phyloP scores from a whole-genome alignment of 35 echinoderm and acorn worm species.

The Apostichopus californicus region DNA sequence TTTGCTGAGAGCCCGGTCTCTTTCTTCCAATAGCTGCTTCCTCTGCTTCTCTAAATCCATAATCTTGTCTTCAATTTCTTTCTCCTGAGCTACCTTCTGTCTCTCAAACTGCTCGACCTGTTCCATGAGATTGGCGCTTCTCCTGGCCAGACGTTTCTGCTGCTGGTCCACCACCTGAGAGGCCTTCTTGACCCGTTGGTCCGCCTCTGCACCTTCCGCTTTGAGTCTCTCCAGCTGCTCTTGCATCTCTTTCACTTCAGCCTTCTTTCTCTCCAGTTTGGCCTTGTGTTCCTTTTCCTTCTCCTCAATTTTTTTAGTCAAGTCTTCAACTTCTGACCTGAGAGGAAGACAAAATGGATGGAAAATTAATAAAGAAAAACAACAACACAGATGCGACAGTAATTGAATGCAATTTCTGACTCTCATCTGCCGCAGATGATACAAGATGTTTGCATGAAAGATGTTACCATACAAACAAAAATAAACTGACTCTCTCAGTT shows the following conservation, averaged over 20 bases:
- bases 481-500: too few relatives aligned
- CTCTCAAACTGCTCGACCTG: conserved; percentile 76
- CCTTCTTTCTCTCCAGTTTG: conserved; percentile 58
- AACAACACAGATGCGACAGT: too few relatives aligned
- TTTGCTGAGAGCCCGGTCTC: conserved; percentile 39
- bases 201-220: conserved; percentile 63
- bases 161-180: conserved; percentile 63
- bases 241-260: conserved; percentile 50
- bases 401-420: too few relatives aligned
- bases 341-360: neutral
- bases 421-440: too few relatives aligned
- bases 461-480: too few relatives aligned
- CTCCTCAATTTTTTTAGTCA: conserved; percentile 63
- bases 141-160: conserved; percentile 63
- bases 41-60: conserved; percentile 54
- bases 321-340: conserved; percentile 76
- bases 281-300: conserved; percentile 57
- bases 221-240: conserved; percentile 61
- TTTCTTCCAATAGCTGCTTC: conserved; percentile 32
- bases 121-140: conserved; percentile 75
- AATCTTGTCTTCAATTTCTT: conserved; percentile 58
- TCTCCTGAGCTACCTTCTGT: conserved; percentile 64
- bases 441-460: too few relatives aligned
- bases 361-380: too few relatives aligned
- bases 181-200: conserved; percentile 58